Conservation (phyloP, 1,140 invertebrate species). For the Eumeta japonica region DNA sequence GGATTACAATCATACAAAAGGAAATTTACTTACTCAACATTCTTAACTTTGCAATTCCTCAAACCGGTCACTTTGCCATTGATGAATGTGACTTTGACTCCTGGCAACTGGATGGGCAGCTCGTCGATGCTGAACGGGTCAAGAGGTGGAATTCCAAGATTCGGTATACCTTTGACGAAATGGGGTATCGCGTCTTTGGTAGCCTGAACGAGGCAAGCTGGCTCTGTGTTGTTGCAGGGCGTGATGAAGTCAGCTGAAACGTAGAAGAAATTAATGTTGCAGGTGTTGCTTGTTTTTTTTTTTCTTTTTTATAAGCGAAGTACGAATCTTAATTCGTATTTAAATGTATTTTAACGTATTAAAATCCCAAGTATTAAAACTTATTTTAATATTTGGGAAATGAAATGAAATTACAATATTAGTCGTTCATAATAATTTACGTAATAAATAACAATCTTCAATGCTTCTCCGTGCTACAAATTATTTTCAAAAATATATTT, state of each 20-base stretch:
- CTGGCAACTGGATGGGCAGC: slow-evolving; percentile 43
- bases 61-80: slow-evolving; percentile 45
- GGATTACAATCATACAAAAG: too few relatives aligned
- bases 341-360: too few relatives aligned
- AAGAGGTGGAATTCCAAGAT: slow-evolving; percentile 36
- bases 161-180: slow-evolving; percentile 38
- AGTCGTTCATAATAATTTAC: too few relatives aligned
- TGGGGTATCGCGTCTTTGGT: slow-evolving; percentile 43
- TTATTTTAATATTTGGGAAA: too few relatives aligned
- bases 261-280: slow-evolving; percentile 11
- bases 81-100: slow-evolving; percentile 44
- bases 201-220: slow-evolving; percentile 37
- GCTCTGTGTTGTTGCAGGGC: slow-evolving; percentile 42
- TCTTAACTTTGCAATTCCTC: slow-evolving; percentile 39
- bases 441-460: too few relatives aligned
- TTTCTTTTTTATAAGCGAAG: too few relatives aligned
- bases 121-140: slow-evolving; percentile 46
- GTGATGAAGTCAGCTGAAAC: slow-evolving; percentile 41
- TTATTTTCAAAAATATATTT: too few relatives aligned
- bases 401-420: too few relatives aligned
- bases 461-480: too few relatives aligned
- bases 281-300: too few relatives aligned
- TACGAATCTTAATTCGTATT: too few relatives aligned
- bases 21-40: slow-evolving; percentile 53
- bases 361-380: too few relatives aligned